Evolutionary conservation across 2,797 vertebrate genomes (phyloP).

Genomic region (Lateolabrax maculatus): DNA sequence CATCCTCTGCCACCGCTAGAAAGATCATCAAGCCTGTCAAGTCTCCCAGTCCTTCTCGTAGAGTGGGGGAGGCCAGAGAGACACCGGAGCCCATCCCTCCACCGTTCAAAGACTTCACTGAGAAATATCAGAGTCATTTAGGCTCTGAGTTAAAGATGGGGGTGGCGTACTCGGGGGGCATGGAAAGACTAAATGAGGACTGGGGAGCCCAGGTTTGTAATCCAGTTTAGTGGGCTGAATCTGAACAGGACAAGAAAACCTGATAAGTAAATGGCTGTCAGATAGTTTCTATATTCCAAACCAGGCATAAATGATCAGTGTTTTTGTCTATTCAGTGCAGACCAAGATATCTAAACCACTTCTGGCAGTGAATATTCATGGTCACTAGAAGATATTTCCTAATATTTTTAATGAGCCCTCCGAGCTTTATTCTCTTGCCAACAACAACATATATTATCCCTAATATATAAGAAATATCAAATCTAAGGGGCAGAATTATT

Average conservation of each 20-base stretch:
- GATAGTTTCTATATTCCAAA: background rate
- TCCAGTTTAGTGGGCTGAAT: slow-evolving; percentile 34
- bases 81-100: slow-evolving; percentile 84
- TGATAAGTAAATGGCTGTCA: slow-evolving; percentile 30
- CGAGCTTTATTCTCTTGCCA: background rate
- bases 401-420: background rate
- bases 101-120: slow-evolving; percentile 86
- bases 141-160: slow-evolving; percentile 82
- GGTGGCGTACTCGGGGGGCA: slow-evolving; percentile 76
- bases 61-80: slow-evolving; percentile 82
- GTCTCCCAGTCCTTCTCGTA: slow-evolving; percentile 87
- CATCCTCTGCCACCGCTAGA: slow-evolving; percentile 81
- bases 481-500: background rate
- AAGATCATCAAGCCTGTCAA: slow-evolving; percentile 95
- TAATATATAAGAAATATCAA: background rate
- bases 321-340: background rate
- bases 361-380: too few species aligned
- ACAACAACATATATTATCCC: too few species aligned
- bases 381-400: background rate
- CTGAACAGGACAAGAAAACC: slow-evolving; percentile 70
- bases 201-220: slow-evolving; percentile 90
- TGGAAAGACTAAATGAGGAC: slow-evolving; percentile 78
- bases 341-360: background rate
- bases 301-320: background rate
- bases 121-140: slow-evolving; percentile 82